Base-by-base conservation (phyloP, 2,888 invertebrate genomes). In the Gandaritis pyraliata region DNA sequence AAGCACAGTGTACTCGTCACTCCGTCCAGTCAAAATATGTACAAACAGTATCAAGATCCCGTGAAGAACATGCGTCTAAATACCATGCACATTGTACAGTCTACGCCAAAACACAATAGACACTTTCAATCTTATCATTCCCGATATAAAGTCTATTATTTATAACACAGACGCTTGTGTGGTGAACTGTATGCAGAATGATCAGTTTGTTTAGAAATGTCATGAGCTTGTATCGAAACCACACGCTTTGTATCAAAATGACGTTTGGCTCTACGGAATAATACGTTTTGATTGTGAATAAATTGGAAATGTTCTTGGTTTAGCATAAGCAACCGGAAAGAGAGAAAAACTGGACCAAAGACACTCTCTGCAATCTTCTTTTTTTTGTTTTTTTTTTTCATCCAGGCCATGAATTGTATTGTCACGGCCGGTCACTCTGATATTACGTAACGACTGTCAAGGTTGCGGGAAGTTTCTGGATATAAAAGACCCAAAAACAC, bases 151-250 rank as follows among this genome's bases (percentile, higher is more conserved):
- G 51, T 11, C 47, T 49, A 58, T 0, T 50, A 33, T 63, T 46
- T 29, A 48, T 50, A 16, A 43, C 13, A 16, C 46, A 38, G 53
- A 46, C 36, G 46, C 11, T 18, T 30, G 39, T n/a, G 18, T 36
- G 30, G 52, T 30, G 38, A 33, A 51, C 51, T 58, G 58, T 58
- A 69, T 71, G 77, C 71, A 75, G 75, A 76, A 72, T 73, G 83
- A 83, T 81, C 71, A 69, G 90, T 90, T 90, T 90, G 86, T 90
- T 90, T 90, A 87, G 83, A 90, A 82, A 90, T 83, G 89, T 88
- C 87, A 70, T 80, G 81, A 78, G 80, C 76, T 70, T 76, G 74
- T 78, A 80, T 80, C 76, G 73, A 74, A 75, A 81, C 83, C 83
- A 81, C 81, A 81, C 83, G 85, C 76, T 85, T 83, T 83, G 78